These are phyloP conservation scores for Sycophaga agraensis DNA, from an alignment of 1,140 invertebrate species.

Conservation along the genomic window DNA sequence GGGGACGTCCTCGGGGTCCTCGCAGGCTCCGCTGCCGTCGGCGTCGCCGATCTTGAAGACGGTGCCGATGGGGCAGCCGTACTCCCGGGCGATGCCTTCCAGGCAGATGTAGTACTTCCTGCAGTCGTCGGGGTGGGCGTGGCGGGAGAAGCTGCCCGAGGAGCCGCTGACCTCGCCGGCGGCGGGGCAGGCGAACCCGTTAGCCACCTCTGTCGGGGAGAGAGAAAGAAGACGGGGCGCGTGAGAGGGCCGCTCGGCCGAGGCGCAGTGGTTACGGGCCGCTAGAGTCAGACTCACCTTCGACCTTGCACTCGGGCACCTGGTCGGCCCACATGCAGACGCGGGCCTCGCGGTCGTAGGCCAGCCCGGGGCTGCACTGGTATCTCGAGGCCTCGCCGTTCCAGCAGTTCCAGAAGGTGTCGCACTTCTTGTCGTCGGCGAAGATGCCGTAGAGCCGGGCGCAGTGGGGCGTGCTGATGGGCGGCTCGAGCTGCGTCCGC, in stretches of 20 bases:
- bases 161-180: conserved; percentile 76
- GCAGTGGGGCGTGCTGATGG: conserved; percentile 84
- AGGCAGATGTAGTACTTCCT: conserved; percentile 93
- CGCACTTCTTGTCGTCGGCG: conserved; percentile 83
- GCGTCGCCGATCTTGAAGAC: conserved; percentile 92
- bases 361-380: conserved; percentile 90
- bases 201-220: conserved; percentile 74
- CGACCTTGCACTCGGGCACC: conserved; percentile 85
- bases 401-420: conserved; percentile 96
- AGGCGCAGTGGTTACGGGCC: too few relatives aligned
- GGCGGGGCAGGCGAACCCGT: conserved; percentile 85
- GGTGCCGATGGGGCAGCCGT: conserved; percentile 92
- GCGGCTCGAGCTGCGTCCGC: conserved; percentile 80
- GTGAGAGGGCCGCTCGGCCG: too few relatives aligned
- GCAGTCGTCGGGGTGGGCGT: conserved; percentile 93
- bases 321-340: conserved; percentile 96
- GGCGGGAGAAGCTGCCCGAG: conserved; percentile 85
- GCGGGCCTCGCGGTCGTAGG: conserved; percentile 87
- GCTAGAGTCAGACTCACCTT: conserved; percentile 62
- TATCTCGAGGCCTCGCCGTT: conserved; percentile 91
- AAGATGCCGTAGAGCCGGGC: conserved; percentile 89
- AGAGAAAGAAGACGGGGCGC: too few relatives aligned
- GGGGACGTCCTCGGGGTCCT: conserved; percentile 89
- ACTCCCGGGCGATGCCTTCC: conserved; percentile 85
- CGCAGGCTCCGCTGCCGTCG: conserved; percentile 87